Percentiles rank a stretch among this genome's conserved stretches.
Conservation (phyloP, 1,140 invertebrate species). For the Rhizoglyphus robini region DNA sequence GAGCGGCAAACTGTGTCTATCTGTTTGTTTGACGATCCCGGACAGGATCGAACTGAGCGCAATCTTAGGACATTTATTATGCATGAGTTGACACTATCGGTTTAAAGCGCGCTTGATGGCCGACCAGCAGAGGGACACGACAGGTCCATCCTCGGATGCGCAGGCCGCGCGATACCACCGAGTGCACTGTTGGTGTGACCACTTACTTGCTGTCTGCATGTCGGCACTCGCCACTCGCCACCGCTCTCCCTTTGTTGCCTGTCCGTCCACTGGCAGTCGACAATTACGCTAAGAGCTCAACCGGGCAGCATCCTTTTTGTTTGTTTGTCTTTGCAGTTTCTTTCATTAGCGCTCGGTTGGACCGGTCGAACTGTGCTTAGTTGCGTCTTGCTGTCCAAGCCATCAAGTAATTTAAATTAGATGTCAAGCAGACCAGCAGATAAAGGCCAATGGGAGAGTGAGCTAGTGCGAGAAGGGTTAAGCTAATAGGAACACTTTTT, state of each 20-base stretch:
- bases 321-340: conserved; percentile 12
- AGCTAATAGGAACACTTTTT: conserved; percentile 6
- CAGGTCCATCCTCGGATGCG: too few species aligned
- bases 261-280: background rate
- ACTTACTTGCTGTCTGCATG: background rate
- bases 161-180: too few species aligned
- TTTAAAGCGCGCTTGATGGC: background rate
- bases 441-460: background rate
- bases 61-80: conserved; percentile 11
- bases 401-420: conserved; percentile 9
- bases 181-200: too few species aligned
- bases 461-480: background rate
- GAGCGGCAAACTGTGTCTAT: background rate
- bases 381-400: background rate
- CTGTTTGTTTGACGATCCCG: background rate
- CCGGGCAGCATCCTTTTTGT: background rate
- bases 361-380: background rate
- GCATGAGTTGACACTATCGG: conserved; percentile 12
- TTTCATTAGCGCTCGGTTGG: background rate
- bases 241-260: background rate
- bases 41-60: background rate
- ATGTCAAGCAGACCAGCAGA: conserved; percentile 3
- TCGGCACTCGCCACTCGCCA: too few species aligned
- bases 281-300: conserved; percentile 1
- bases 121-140: too few species aligned